Evolutionary conservation across 2,888 invertebrate genomes (phyloP).

Genomic region (Nipponacmea schrenckii): DNA sequence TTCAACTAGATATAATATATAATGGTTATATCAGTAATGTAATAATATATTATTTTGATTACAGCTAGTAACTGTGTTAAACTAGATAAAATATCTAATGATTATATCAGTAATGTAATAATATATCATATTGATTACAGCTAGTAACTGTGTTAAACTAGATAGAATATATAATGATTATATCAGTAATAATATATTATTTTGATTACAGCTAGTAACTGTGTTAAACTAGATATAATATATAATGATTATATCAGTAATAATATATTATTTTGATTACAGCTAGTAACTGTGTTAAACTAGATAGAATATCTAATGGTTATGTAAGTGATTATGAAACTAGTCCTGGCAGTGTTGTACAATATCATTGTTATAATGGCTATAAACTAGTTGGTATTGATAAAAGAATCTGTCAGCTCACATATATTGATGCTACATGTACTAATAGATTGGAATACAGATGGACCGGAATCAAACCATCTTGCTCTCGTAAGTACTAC

Average conservation of each 20-base stretch:
- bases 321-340: slow-evolving; percentile 27
- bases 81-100: too few species aligned
- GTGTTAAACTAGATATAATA: too few species aligned
- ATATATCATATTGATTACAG: too few species aligned
- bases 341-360: slow-evolving; percentile 38
- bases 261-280: slow-evolving; percentile 1
- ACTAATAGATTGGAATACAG: slow-evolving; percentile 14
- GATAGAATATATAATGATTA: not conserved
- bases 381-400: slow-evolving; percentile 38
- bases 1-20: too few species aligned
- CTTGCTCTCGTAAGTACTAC: slow-evolving; percentile 39
- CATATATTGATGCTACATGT: not conserved
- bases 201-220: too few species aligned
- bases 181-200: too few species aligned
- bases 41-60: too few species aligned
- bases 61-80: too few species aligned
- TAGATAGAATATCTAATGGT: slow-evolving; percentile 38
- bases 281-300: slow-evolving; percentile 36
- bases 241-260: too few species aligned
- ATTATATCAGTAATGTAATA: too few species aligned
- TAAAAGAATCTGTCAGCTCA: slow-evolving; percentile 24
- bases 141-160: slow-evolving; percentile 10
- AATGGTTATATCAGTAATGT: too few species aligned
- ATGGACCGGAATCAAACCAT: slow-evolving; percentile 47
- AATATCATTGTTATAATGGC: slow-evolving; percentile 44